phyloP scores from a whole-genome alignment of 2,797 vertebrate genomes.

The Streptopelia turtur region DNA sequence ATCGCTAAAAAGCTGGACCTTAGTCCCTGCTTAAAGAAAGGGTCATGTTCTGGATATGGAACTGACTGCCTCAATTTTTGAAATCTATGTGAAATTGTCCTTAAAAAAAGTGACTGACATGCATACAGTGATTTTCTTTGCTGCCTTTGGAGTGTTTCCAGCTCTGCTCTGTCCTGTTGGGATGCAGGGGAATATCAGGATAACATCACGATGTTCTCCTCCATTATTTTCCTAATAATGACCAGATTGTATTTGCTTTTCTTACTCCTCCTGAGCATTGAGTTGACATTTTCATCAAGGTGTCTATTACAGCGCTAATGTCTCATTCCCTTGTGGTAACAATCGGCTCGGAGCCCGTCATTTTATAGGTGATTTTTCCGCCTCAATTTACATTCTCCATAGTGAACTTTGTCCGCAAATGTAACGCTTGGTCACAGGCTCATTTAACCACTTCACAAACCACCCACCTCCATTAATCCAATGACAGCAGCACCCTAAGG shows the following conservation, averaged over 20 bases:
- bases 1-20: background rate
- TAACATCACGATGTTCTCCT: background rate
- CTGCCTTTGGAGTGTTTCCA: background rate
- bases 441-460: background rate
- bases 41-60: background rate
- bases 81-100: background rate
- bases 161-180: background rate
- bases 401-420: background rate
- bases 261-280: background rate
- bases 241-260: background rate
- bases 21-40: background rate
- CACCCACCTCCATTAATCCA: background rate
- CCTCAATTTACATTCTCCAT: background rate
- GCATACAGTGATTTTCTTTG: too few relatives aligned
- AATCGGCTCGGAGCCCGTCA: background rate
- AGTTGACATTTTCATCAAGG: background rate
- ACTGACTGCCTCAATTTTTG: background rate
- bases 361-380: background rate
- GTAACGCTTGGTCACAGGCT: background rate
- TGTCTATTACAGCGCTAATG: background rate
- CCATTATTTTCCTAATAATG: background rate
- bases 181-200: background rate
- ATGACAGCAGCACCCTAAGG: background rate
- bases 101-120: background rate
- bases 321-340: background rate